Conservation (phyloP, 53 echinoderm and acorn worm genomes). For the Patiria pectinifera region DNA sequence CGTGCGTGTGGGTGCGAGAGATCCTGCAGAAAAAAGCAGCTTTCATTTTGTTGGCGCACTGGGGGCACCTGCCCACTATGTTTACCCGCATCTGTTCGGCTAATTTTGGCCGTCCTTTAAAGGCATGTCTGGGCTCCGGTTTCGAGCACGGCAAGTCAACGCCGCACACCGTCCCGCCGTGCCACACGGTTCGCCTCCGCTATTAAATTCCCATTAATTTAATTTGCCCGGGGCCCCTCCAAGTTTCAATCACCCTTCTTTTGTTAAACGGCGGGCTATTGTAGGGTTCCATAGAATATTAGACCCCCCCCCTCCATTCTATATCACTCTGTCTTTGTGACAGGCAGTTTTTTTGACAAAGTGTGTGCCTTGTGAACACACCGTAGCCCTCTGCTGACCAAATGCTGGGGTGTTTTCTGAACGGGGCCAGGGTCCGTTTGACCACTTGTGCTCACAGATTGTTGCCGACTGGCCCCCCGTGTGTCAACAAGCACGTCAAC, state of each 20-base stretch:
- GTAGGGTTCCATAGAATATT: conserved; percentile 6
- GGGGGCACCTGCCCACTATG: conserved; percentile 57
- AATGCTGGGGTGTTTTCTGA: conserved; percentile 19
- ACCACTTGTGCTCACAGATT: conserved; percentile 32
- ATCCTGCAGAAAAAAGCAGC: neutral
- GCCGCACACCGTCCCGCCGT: neutral
- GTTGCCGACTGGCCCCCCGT: conserved; percentile 30
- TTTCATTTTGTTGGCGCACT: neutral
- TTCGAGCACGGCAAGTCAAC: conserved; percentile 26
- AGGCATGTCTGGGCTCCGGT: conserved; percentile 21
- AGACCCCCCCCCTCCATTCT: neutral
- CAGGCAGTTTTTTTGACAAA: neutral
- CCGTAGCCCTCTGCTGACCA: conserved; percentile 10
- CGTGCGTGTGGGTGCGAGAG: neutral
- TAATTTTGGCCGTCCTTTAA: conserved; percentile 54
- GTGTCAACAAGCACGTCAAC: conserved; percentile 32
- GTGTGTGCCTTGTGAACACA: neutral
- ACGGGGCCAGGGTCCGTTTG: neutral
- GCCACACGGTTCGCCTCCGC: conserved; percentile 45
- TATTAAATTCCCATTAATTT: conserved; percentile 77
- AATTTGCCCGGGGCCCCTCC: conserved; percentile 56
- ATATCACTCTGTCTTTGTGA: no score
- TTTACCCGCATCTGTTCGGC: conserved; percentile 70
- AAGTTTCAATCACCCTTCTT: conserved; percentile 64
- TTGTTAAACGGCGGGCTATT: conserved; percentile 66